Base-by-base conservation (phyloP, 2,113 vertebrate species). In the Solea senegalensis region DNA sequence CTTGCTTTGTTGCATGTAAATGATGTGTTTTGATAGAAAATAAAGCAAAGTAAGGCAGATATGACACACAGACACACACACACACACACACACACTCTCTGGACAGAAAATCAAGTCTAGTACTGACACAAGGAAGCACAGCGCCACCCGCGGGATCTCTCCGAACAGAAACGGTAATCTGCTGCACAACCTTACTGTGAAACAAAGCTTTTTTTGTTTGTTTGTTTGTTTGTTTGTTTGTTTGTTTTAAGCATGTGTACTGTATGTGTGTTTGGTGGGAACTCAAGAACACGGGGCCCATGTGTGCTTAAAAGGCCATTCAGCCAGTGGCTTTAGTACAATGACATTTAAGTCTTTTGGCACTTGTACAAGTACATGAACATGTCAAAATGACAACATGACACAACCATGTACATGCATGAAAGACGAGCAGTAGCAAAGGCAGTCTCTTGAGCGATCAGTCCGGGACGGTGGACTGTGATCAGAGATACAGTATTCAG, bases 381-480 rank as follows among this genome's bases (percentile, higher is more conserved):
- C 87, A 92, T 91, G 92, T 92, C 90, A 45, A 45, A 45, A 45
- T 45, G 8, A 45, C 8, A 45, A 9, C 44, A 9, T 90, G 90
- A 91, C 86, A 91, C 86, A 86, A 92, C 89, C 87, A 89, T 91
- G 92, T 92, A 92, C 93, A 94, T 93, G 94, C 93, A 93, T 89
- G 91, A 91, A 87, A 89, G 91, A 92, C 88, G 73, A 91, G 92
- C 91, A 89, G 90, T 83, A 88, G 91, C 90, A 84, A 91, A 90
- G 89, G 90, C 91, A 91, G 88, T 93, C 89, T 91, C 85, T 91
- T 84, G 85, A 84, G 67, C 82, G 85, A 86, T 77, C 74, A 89
- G 88, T 94, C 90, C 91, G 57, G 78, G 84, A 80, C 74, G 85
- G 79, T 78, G 85, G 89, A 90, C 86, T 72, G 74, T 76, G 83